phyloP scores from a whole-genome alignment of 2,888 invertebrate species.

The Oscheius onirici region DNA sequence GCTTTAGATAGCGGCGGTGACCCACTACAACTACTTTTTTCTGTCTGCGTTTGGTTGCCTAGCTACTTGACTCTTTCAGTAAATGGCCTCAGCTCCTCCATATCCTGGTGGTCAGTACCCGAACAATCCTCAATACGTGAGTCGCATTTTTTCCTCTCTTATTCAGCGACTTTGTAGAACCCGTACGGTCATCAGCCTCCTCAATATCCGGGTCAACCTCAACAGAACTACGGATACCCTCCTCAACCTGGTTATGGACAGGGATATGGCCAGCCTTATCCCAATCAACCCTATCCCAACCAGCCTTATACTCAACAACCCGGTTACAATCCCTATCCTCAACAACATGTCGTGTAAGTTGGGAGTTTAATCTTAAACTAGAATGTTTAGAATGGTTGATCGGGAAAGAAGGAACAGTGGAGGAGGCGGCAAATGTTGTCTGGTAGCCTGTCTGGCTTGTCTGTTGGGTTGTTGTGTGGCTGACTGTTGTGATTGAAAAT shows the following conservation, averaged over 20 bases:
- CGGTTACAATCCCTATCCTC: slow-evolving; percentile 15
- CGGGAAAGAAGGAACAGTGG: slow-evolving; percentile 16
- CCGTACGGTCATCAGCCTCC: slow-evolving; percentile 7
- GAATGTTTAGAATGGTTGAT: slow-evolving; percentile 25
- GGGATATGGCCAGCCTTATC: neutral
- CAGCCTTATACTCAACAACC: slow-evolving; percentile 9
- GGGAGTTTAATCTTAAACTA: neutral
- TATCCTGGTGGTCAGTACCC: slow-evolving; percentile 12
- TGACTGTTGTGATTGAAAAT: slow-evolving; percentile 26
- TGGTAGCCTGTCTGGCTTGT: slow-evolving; percentile 12
- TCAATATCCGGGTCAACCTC: neutral
- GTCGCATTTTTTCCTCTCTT: neutral
- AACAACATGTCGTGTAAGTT: slow-evolving; percentile 17
- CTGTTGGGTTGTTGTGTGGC: slow-evolving; percentile 28
- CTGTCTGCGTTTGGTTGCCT: neutral
- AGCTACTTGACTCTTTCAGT: too few relatives aligned
- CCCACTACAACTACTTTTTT: neutral
- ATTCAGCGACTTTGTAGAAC: too few relatives aligned
- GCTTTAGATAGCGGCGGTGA: slow-evolving; percentile 4
- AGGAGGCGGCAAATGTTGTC: slow-evolving; percentile 20
- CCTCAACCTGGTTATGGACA: neutral
- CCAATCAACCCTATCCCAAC: neutral
- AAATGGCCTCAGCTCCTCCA: slow-evolving; percentile 18
- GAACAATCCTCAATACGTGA: slow-evolving; percentile 17
- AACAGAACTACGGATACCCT: slow-evolving; percentile 5